Evolutionary conservation across 2,113 vertebrate species (phyloP).

Genomic region (Nematolebias whitei): DNA sequence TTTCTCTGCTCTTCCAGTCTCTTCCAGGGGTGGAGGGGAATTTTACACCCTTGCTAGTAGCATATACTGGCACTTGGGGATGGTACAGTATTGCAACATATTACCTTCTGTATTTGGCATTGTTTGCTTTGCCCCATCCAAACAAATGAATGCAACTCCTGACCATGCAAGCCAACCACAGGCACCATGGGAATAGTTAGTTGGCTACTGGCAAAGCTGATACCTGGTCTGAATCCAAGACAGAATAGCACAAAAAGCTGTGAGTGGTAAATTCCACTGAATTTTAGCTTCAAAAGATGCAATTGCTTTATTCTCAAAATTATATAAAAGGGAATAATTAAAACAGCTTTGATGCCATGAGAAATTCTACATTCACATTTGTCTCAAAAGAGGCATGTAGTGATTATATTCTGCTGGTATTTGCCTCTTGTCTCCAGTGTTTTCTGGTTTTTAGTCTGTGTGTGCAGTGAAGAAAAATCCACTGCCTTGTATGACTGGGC

Average conservation of each 20-base stretch:
- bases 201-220: slow-evolving; percentile 69
- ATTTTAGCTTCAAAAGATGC: slow-evolving; percentile 36
- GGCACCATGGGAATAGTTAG: slow-evolving; percentile 69
- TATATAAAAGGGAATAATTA: slow-evolving; percentile 7
- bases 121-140: slow-evolving; percentile 69
- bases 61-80: slow-evolving; percentile 70
- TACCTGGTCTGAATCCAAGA: slow-evolving; percentile 66
- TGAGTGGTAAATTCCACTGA: slow-evolving; percentile 32
- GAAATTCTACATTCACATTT: slow-evolving; percentile 2
- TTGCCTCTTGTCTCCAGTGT: slow-evolving; percentile 6
- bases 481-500: not conserved
- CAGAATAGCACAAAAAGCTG: slow-evolving; percentile 45
- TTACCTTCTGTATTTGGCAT: slow-evolving; percentile 72
- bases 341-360: slow-evolving; percentile 11
- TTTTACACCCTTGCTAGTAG: slow-evolving; percentile 62
- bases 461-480: not conserved
- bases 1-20: slow-evolving; percentile 58
- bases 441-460: not conserved
- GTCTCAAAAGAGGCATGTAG: not conserved
- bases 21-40: slow-evolving; percentile 60
- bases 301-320: slow-evolving; percentile 2
- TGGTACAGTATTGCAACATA: slow-evolving; percentile 72
- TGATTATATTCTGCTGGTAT: slow-evolving; percentile 14
- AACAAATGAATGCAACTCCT: slow-evolving; percentile 66
- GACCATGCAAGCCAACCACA: slow-evolving; percentile 74